A percentile compares a stretch with the other conserved stretches of the same genome.
These are phyloP conservation scores for Rhynchopsitta pachyrhyncha DNA, from an alignment of 2,113 vertebrate genomes.

Conservation along the genomic window DNA sequence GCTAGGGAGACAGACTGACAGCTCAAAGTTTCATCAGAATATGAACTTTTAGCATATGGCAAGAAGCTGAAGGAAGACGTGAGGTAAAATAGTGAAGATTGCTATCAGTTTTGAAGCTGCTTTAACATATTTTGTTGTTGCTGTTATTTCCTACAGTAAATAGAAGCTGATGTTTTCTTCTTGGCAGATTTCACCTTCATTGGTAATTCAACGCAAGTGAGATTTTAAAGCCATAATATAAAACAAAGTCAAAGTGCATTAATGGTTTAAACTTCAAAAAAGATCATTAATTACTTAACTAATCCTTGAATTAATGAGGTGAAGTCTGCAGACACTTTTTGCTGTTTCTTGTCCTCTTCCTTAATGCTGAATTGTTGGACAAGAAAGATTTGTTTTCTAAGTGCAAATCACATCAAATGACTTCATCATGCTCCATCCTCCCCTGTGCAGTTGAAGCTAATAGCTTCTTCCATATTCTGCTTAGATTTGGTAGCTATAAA, in stretches of 20 bases:
- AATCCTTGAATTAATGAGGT: slow-evolving; percentile 48
- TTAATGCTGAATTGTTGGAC: not conserved
- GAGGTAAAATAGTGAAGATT: slow-evolving; percentile 15
- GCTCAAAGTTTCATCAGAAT: slow-evolving; percentile 58
- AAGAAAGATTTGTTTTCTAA: not conserved
- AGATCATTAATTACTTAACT: slow-evolving; percentile 10
- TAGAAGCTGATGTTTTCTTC: not conserved
- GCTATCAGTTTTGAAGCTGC: not conserved
- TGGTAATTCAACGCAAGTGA: not conserved
- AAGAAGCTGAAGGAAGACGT: not conserved
- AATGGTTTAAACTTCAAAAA: slow-evolving; percentile 32
- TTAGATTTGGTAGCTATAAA: not conserved
- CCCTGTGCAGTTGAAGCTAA: not conserved
- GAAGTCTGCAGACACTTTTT: not conserved
- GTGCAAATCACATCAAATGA: not conserved
- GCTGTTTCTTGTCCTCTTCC: not conserved
- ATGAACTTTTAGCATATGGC: slow-evolving; percentile 36
- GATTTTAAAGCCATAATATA: not conserved
- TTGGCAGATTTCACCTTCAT: slow-evolving; percentile 2
- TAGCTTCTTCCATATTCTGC: not conserved
- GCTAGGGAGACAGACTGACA: slow-evolving; percentile 48
- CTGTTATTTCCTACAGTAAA: not conserved
- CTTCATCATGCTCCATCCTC: not conserved
- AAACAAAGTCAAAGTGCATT: slow-evolving; percentile 26
- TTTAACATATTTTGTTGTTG: not conserved